Percentiles rank a stretch among this genome's conserved stretches.
These are phyloP conservation scores for Odontocerum albicorne DNA, from an alignment of 2,888 invertebrate species.

Conservation along the genomic window DNA sequence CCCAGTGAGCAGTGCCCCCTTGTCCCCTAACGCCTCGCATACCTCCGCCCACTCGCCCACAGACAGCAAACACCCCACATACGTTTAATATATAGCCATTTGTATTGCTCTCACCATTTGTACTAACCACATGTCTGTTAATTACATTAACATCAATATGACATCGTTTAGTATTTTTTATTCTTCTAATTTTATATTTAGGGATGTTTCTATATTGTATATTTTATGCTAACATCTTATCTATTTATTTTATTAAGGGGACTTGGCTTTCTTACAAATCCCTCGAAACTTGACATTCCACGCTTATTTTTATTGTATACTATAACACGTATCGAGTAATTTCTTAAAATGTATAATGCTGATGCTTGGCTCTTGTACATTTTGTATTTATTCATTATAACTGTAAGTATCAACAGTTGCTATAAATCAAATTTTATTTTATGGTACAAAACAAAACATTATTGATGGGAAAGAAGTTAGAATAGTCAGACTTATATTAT, in stretches of 20 bases:
- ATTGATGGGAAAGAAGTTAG: conserved; percentile 15
- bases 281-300: conserved; percentile 20
- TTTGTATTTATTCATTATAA: conserved; percentile 14
- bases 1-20: conserved; percentile 38
- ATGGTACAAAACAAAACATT: conserved; percentile 19
- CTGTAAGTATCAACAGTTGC: conserved; percentile 19
- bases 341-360: conserved; percentile 11
- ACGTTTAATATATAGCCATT: conserved; percentile 42
- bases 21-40: conserved; percentile 40
- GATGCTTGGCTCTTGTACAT: conserved; percentile 23
- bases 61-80: conserved; percentile 43
- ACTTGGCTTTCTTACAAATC: too few relatives aligned
- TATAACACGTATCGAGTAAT: conserved; percentile 1
- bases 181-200: too few relatives aligned
- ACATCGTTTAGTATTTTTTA: too few relatives aligned
- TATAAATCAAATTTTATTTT: conserved; percentile 22
- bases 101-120: too few relatives aligned
- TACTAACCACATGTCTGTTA: too few relatives aligned
- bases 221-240: too few relatives aligned
- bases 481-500: conserved; percentile 24
- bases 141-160: too few relatives aligned
- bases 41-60: conserved; percentile 33
- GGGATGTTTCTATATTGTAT: too few relatives aligned
- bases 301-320: conserved; percentile 11
- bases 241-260: too few relatives aligned